These are phyloP conservation scores for Formica exsecta DNA, from an alignment of 1,140 invertebrate genomes.

Conservation along the genomic window DNA sequence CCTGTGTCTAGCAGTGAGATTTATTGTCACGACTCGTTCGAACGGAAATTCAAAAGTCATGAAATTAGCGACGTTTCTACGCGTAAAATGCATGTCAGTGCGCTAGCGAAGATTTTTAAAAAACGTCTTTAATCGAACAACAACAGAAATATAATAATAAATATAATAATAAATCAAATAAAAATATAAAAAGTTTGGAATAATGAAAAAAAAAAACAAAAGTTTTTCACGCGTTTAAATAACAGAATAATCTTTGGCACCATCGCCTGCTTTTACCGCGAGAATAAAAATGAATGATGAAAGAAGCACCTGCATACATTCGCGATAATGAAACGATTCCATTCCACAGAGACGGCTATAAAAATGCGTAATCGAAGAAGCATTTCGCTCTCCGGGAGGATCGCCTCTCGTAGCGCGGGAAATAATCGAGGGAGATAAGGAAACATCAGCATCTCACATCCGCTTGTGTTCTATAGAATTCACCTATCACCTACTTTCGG, in stretches of 20 bases:
- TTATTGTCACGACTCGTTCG: conserved; percentile 10
- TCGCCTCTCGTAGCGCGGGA: conserved; percentile 23
- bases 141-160: conserved; percentile 23
- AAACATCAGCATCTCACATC: conserved; percentile 24
- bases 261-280: conserved; percentile 41
- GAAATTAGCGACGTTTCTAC: conserved; percentile 1
- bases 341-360: background rate
- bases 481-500: conserved; percentile 47
- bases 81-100: background rate
- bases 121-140: background rate
- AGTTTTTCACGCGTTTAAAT: background rate
- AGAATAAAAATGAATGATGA: conserved; percentile 25
- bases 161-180: background rate
- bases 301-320: conserved; percentile 30
- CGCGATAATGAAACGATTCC: conserved; percentile 54
- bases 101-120: conserved; percentile 1
- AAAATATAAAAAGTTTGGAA: background rate
- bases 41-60: background rate
- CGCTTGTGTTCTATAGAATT: background rate
- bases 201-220: background rate
- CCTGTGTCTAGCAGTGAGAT: conserved; percentile 19
- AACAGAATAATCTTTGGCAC: conserved; percentile 47
- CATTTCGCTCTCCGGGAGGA: conserved; percentile 33
- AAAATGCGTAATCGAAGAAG: conserved; percentile 55
- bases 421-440: conserved; percentile 46